Base-by-base conservation (phyloP, 1,140 invertebrate species). In the Antheraea pernyi region DNA sequence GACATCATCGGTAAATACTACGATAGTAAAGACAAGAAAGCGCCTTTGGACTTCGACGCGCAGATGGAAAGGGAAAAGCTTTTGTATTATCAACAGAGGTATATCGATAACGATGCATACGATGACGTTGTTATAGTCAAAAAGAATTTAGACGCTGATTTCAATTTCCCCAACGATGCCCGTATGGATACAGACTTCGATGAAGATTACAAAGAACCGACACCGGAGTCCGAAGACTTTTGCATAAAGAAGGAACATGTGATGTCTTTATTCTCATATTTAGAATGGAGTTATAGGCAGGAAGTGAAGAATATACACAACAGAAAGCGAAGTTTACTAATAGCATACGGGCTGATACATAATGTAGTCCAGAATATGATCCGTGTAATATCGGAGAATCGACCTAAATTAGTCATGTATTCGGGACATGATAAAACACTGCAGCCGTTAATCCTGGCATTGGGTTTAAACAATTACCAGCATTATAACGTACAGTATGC, bases 401-500 rank as follows among this genome's bases (percentile, higher is more conserved):
- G 95, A 76, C 96, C 96, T 0, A 96, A 96, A 80, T 94, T 98
- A 68, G 95, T 98, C 8, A 74, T 98, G 0, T 99, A 98, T 84
- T 98, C 97, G 0, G 98, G 97, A 0, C 98, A 99, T 82, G 98
- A 98, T 85, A 96, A 96, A 78, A 98, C 98, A 0, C 77, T 98
- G 19, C 96, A 97, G 76, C 97, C 97, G 76, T 87, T 99, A 4
- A 94, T 96, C 3, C 94, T 95, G 7, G 96, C 97, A 0, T 82
- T 99, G 19, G 97, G 97, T 0, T 93, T 96, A 39, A 86, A 85
- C 16, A 93, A 86, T 13, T 93, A 93, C 18, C 90, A 94, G 93
- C 70, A 93, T 70, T 93, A 93, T 36, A 92, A 92, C 46, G 93
- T 94, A 75, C 94, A 95, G 42, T 99, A 97, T 91, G 97, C 97